Conservation (phyloP, 92 coral and sea anemone genomes). For the Parazoanthus darwini region DNA sequence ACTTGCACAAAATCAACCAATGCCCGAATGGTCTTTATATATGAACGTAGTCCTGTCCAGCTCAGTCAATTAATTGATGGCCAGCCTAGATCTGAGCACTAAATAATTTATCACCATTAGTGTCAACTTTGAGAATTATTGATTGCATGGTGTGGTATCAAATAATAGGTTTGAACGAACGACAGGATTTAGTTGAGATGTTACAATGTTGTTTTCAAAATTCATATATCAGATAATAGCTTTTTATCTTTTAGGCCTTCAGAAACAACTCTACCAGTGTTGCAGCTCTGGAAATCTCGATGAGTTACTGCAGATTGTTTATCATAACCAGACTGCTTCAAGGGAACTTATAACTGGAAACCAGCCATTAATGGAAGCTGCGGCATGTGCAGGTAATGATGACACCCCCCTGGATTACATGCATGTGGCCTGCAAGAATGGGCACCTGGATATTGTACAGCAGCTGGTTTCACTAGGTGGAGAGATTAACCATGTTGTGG, state of each 20-base stretch:
- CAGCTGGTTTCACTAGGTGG: conserved; percentile 80
- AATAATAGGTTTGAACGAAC: not conserved
- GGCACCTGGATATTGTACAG: conserved; percentile 77
- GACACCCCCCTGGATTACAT: conserved; percentile 59
- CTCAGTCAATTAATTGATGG: no score
- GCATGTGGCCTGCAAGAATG: conserved; percentile 79
- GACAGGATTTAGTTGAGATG: not conserved
- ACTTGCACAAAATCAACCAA: no score
- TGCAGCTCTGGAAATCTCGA: conserved; percentile 85
- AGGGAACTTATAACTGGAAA: conserved; percentile 55
- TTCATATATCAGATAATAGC: not conserved
- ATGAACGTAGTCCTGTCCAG: no score
- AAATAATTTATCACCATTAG: no score
- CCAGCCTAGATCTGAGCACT: no score
- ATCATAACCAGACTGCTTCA: conserved; percentile 65
- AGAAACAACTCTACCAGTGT: conserved; percentile 66
- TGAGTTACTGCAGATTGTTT: conserved; percentile 69
- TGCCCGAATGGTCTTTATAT: no score
- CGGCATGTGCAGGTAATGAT: conserved; percentile 21
- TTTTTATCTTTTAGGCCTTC: conserved; percentile 55
- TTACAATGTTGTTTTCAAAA: no score
- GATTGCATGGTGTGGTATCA: not conserved
- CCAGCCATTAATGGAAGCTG: conserved; percentile 27
- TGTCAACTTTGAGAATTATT: no score
- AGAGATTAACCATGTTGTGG: conserved; percentile 69